Evolutionary conservation across 1,140 invertebrate species (phyloP).

Genomic region (Drosophila funebris): DNA sequence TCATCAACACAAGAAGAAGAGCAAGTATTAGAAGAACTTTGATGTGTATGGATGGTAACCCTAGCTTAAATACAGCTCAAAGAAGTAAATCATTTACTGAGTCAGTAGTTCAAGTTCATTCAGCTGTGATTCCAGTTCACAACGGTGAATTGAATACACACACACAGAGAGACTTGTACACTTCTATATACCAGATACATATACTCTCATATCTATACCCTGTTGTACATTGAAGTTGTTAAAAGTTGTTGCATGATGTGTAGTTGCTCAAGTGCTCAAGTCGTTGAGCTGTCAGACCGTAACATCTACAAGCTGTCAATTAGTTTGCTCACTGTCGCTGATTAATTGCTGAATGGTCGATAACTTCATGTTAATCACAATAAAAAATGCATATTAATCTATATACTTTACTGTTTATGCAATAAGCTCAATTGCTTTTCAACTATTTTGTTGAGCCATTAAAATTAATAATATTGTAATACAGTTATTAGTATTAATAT

Average conservation of each 20-base stretch:
- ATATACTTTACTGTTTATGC: slow-evolving; percentile 9
- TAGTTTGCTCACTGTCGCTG: slow-evolving; percentile 37
- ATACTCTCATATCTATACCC: too few species aligned
- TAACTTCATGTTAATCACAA: slow-evolving; percentile 30
- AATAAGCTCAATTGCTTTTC: slow-evolving; percentile 9
- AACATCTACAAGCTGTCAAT: slow-evolving; percentile 51
- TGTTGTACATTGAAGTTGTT: slow-evolving; percentile 16
- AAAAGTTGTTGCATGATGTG: slow-evolving; percentile 28
- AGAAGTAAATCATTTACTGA: background rate
- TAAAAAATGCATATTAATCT: slow-evolving; percentile 31
- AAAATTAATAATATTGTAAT: background rate
- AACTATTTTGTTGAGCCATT: slow-evolving; percentile 12
- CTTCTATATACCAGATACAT: background rate
- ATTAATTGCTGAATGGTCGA: slow-evolving; percentile 42
- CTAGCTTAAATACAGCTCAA: slow-evolving; percentile 1
- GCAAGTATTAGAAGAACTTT: background rate
- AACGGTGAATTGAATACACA: slow-evolving; percentile 16
- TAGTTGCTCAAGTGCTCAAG: slow-evolving; percentile 17
- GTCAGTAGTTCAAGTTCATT: slow-evolving; percentile 36
- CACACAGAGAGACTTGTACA: background rate
- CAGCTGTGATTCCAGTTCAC: slow-evolving; percentile 28
- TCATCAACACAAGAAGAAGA: background rate
- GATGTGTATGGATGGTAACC: background rate
- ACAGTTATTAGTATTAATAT: background rate
- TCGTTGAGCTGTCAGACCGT: slow-evolving; percentile 40